Conservation (phyloP, 64 coral and sea anemone genomes). For the Montipora efflorescens region DNA sequence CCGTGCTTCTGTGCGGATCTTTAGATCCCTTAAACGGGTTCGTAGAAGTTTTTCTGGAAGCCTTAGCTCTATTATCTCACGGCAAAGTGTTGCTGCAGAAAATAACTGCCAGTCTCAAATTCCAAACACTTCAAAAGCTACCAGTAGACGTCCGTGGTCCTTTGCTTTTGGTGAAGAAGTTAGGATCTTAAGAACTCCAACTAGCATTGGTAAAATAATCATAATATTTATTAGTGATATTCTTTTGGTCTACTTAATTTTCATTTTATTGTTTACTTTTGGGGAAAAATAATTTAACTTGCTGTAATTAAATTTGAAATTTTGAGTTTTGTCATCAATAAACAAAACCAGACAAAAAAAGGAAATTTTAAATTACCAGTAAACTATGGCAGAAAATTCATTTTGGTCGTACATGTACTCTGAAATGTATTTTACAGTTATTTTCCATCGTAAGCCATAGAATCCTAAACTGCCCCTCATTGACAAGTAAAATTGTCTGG, state of each 20-base stretch:
- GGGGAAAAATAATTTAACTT: too few species aligned
- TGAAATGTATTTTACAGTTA: too few species aligned
- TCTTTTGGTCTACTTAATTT: not conserved
- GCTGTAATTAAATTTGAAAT: too few species aligned
- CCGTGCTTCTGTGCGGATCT: slow-evolving; percentile 70
- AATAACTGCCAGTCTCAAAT: not conserved
- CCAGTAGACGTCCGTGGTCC: slow-evolving; percentile 39
- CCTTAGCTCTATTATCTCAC: slow-evolving; percentile 59
- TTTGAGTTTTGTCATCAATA: too few species aligned
- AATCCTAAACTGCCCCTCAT: too few species aligned
- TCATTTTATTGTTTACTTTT: too few species aligned
- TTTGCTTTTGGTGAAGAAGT: slow-evolving; percentile 67
- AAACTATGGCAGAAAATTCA: too few species aligned
- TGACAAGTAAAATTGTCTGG: too few species aligned
- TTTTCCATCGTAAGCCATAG: too few species aligned
- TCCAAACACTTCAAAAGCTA: not conserved
- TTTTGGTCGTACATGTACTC: too few species aligned
- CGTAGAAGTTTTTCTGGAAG: slow-evolving; percentile 77
- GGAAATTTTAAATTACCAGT: too few species aligned
- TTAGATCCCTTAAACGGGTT: slow-evolving; percentile 75
- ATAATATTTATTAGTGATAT: not conserved
- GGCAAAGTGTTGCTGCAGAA: slow-evolving; percentile 22
- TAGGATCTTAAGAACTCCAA: slow-evolving; percentile 29
- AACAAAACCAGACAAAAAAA: too few species aligned
- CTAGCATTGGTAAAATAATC: slow-evolving; percentile 36